These are phyloP conservation scores for Tympanoctomys barrerae DNA, from an alignment of 2,797 vertebrate genomes.

Conservation along the genomic window DNA sequence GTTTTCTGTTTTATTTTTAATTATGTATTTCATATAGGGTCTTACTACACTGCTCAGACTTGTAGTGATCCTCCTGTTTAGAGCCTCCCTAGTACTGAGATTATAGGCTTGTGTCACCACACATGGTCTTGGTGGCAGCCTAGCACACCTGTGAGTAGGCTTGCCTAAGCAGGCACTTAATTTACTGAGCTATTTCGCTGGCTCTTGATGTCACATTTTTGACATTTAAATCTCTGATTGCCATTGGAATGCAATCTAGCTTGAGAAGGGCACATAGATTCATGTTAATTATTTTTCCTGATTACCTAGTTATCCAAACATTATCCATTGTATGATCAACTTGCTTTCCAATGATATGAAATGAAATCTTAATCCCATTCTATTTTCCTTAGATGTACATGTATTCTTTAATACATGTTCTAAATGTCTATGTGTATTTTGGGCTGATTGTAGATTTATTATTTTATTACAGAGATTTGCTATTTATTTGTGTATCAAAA, in stretches of 20 bases:
- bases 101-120: too few species aligned
- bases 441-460: neutral
- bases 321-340: neutral
- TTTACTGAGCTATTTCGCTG: too few species aligned
- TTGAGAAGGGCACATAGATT: neutral
- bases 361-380: neutral
- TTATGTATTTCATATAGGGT: too few species aligned
- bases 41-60: too few species aligned
- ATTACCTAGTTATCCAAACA: neutral
- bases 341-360: neutral
- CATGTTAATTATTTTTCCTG: neutral
- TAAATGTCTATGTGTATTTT: neutral
- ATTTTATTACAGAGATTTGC: conserved; percentile 6
- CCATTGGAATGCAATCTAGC: neutral
- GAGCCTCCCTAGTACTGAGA: too few species aligned
- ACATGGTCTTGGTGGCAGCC: too few species aligned
- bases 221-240: neutral
- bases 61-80: too few species aligned
- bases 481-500: neutral
- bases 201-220: neutral
- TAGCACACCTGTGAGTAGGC: too few species aligned
- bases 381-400: neutral
- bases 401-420: neutral
- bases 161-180: too few species aligned
- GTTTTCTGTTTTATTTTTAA: too few species aligned